Evolutionary conservation across 2,113 vertebrate species (phyloP), one percentile per base, ranked within the genome.

Genomic region (Toxotes jaculatrix): DNA sequence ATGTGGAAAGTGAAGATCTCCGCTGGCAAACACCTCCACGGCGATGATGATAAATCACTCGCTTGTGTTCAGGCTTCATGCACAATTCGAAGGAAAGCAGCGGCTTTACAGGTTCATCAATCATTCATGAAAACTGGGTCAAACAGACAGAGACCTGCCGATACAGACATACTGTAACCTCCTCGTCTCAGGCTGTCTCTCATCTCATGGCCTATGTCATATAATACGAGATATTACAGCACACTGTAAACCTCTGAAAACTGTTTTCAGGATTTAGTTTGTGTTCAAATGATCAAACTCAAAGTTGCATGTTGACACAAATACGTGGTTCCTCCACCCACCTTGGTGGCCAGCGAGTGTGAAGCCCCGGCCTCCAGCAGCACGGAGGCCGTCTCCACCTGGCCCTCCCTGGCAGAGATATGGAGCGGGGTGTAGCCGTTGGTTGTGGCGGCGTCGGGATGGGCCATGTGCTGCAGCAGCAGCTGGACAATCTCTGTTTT

Each of bases 401-500:
- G 98, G 0, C 97, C 98, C 93, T 99, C 98, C 4, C 98, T 92
- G 81, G 98, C 97, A 0, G 98, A 97, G 93, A 99, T 99, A 90
- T 99, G 98, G 36, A 99, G 94, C 0, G 98, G 97, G 0, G 97
- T 99, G 93, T 99, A 98, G 8, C 98, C 98, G 0, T 99, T 99
- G 23, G 95, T 96, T 0, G 98, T 99, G 57, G 98, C 96, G 0
- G 98, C 98, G 4, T 99, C 98, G 0, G 98, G 98, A 60, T 99
- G 97, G 17, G 98, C 98, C 98, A 99, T 99, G 80, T 99, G 98
- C 82, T 99, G 98, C 5, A 99, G 94, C 59, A 99, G 94, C 55
- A 99, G 94, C 79, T 99, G 98, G 45, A 99, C 98, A 0, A 99
- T 99, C 93, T 99, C 98, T 0, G 98, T 98, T 92, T 99, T 99